Base-by-base conservation (phyloP, 1,140 invertebrate species). In the Drosophila paulistorum region DNA sequence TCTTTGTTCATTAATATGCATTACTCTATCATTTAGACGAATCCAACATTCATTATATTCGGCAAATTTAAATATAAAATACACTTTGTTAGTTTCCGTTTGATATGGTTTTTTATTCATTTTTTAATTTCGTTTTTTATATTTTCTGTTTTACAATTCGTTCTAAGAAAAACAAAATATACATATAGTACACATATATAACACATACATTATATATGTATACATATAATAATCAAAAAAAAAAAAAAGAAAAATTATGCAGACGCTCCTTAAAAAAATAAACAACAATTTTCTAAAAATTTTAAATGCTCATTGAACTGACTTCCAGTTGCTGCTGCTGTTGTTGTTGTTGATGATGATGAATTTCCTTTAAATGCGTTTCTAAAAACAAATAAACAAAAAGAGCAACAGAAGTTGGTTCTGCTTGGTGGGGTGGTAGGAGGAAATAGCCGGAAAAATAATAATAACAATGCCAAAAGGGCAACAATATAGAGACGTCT, bases 111-210 rank as follows among this genome's bases (percentile, higher is more conserved):
- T 30, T 30, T 70, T 51, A 51, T 51, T 51, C 17, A 51, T 30
- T 48, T 48, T 42, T 58, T 58, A 45, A 76, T 75, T 65, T 78
- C 79, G 60, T 87, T 76, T 87, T 59, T 64, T 59, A 86, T 86
- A 87, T 89, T 89, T 83, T 81, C 65, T 89, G 70, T 87, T 79
- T 83, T 83, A 89, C 83, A 87, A 87, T 79, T 87, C 74, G 73
- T 75, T 75, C 83, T 87, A 87, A 59, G 55, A 87, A 72, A 82
- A 80, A 71, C 67, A 67, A 71, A 78, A 62, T 45, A 68, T 39
- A 39, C 37, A 39, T 39, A 39, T 39, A 37, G 35, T 37, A 37
- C 9, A 37, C 35, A 35, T 26, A 26, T 26, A 39, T 39, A 37
- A 35, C 33, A 26, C 23, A 30, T 30, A 30, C 30, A 30, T 30